Base-by-base conservation (phyloP, 35 echinoderm and acorn worm species). In the Heliocidaris erythrogramma region DNA sequence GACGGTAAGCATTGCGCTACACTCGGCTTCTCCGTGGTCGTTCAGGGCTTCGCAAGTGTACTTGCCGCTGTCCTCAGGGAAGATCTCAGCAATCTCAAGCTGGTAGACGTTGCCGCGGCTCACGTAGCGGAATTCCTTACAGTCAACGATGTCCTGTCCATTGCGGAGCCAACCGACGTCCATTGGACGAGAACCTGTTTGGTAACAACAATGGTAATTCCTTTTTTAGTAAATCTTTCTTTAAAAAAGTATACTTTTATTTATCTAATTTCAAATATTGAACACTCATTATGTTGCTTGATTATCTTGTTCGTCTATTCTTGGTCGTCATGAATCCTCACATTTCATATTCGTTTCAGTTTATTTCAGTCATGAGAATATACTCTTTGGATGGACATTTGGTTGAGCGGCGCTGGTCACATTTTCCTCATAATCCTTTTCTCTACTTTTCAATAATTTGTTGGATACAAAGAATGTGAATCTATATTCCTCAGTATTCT, bases 1-100 rank as follows among this genome's bases (percentile, higher is more conserved):
- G 30, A 97, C 98, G 49, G 92, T 97, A 48, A 99, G 48, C 29
- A 94, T 90, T 32, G 93, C 94, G 31, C 93, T 92, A 86, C 95
- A 95, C 13, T 99, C 98, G 31, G 98, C 97, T 59, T 99, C 97
- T 47, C 98, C 97, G 10, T 88, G 85, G 65, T 99, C 98, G 85
- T 99, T 99, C 93, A 99, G 95, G 4, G 95, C 98, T 94, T 99
- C 98, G 96, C 98, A 99, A 4, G 97, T 97, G 94, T 99, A 99
- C 78, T 96, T 99, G 94, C 97, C 98, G 13, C 94, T 87, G 69
- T 99, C 97, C 59, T 99, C 98, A 47, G 96, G 98, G 94, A 99
- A 97, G 93, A 99, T 96, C 88, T 99, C 98, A 4, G 96, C 92
- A 92, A 99, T 99, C 86, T 96, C 98, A 17, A 99, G 96, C 42